phyloP scores from a whole-genome alignment of 2,113 vertebrate genomes.

The Beaufortia kweichowensis region DNA sequence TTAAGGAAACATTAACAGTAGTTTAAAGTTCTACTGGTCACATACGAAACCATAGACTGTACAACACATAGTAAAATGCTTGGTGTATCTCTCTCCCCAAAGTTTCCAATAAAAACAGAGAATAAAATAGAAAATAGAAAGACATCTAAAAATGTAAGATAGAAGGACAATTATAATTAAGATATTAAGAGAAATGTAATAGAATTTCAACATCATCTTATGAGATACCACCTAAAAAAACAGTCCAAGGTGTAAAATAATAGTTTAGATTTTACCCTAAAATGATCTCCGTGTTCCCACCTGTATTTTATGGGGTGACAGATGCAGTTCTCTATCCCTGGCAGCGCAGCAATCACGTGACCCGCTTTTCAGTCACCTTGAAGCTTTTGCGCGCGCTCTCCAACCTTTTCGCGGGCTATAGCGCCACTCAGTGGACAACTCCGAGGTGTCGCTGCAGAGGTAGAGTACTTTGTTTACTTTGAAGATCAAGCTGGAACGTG shows the following conservation, averaged over 20 bases:
- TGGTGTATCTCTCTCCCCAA: too few species aligned
- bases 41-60: too few species aligned
- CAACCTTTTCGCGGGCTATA: conserved; percentile 68
- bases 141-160: too few species aligned
- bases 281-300: not conserved
- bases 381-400: not conserved
- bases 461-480: not conserved
- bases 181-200: too few species aligned
- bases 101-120: too few species aligned
- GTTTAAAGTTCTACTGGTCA: too few species aligned
- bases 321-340: not conserved
- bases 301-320: not conserved
- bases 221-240: too few species aligned
- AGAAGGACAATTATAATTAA: too few species aligned
- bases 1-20: not conserved
- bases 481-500: not conserved
- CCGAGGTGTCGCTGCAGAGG: not conserved
- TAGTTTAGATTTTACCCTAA: conserved; percentile 1
- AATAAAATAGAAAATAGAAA: too few species aligned
- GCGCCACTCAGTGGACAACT: conserved; percentile 74
- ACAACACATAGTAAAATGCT: too few species aligned
- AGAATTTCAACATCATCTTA: too few species aligned
- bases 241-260: not conserved
- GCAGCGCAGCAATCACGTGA: conserved; percentile 9
- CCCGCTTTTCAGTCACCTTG: not conserved